Evolutionary conservation across 2,113 vertebrate genomes (phyloP).

Genomic region (Nycticorax nycticorax): DNA sequence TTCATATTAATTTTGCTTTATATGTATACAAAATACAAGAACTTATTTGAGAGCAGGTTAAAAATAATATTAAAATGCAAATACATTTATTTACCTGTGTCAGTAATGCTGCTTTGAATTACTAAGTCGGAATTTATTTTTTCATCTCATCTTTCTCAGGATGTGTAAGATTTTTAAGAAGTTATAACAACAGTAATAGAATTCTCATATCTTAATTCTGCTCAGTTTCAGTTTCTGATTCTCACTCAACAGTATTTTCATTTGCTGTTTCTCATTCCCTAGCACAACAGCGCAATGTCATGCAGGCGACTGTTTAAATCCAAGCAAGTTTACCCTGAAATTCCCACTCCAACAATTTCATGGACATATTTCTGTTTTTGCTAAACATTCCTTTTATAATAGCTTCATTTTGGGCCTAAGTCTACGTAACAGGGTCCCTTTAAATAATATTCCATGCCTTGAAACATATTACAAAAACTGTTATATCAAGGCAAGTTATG

Average conservation of each 20-base stretch:
- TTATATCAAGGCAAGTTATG: slow-evolving; percentile 61
- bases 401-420: slow-evolving; percentile 50
- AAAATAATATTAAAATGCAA: not conserved
- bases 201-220: not conserved
- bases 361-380: slow-evolving; percentile 51
- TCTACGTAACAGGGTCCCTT: slow-evolving; percentile 45
- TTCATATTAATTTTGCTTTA: not conserved
- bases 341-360: slow-evolving; percentile 56
- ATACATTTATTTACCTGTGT: not conserved
- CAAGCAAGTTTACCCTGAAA: slow-evolving; percentile 58
- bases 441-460: slow-evolving; percentile 61
- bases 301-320: slow-evolving; percentile 34
- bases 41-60: not conserved
- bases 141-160: not conserved
- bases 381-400: slow-evolving; percentile 61
- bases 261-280: slow-evolving; percentile 48
- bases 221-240: slow-evolving; percentile 29
- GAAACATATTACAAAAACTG: slow-evolving; percentile 60
- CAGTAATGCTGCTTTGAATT: not conserved
- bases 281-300: slow-evolving; percentile 33
- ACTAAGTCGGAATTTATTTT: not conserved
- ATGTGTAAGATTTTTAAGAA: not conserved
- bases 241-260: slow-evolving; percentile 30
- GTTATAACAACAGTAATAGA: not conserved
- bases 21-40: not conserved